Conservation (phyloP, 2,113 vertebrate species). For the Elanus axillaris region DNA sequence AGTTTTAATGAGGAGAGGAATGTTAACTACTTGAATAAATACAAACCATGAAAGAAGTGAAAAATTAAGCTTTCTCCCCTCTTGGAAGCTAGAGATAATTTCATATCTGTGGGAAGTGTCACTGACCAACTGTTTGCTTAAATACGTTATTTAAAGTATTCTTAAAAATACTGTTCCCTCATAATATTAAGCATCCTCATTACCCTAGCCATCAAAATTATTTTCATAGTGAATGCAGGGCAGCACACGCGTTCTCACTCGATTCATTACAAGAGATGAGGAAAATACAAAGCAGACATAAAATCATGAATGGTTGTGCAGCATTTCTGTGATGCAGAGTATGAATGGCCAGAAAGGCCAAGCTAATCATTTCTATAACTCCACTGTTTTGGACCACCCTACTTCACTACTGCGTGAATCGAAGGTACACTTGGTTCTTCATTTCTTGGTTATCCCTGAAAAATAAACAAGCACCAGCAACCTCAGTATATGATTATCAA, state of each 20-base stretch:
- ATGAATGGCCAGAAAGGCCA: neutral
- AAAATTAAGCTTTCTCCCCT: conserved; percentile 4
- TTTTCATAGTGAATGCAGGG: neutral
- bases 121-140: neutral
- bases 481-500: neutral
- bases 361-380: neutral
- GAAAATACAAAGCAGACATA: neutral
- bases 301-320: neutral
- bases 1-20: neutral
- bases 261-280: neutral
- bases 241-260: neutral
- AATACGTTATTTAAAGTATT: conserved; percentile 10
- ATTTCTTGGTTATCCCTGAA: neutral
- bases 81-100: conserved; percentile 4
- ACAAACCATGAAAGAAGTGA: neutral
- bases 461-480: neutral
- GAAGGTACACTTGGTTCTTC: neutral
- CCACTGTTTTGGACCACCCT: neutral
- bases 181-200: neutral
- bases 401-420: neutral
- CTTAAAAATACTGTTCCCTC: neutral
- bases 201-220: neutral
- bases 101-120: conserved; percentile 5
- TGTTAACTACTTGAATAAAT: neutral
- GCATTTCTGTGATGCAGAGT: neutral